These are phyloP conservation scores for Listronotus bonariensis DNA, from an alignment of 1,140 invertebrate species.

Conservation along the genomic window DNA sequence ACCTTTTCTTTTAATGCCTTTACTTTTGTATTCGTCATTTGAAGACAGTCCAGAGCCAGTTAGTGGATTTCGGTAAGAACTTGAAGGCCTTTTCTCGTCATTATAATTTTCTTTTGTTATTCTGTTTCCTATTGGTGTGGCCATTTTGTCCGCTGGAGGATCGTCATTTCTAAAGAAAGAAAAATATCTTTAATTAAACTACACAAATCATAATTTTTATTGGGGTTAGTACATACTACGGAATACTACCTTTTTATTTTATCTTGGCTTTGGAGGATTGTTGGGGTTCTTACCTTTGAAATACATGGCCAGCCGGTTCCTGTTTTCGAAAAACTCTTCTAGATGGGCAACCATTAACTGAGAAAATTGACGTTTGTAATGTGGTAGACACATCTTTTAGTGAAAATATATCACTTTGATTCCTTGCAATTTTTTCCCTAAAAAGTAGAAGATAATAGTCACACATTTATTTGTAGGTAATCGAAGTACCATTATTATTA, in stretches of 20 bases:
- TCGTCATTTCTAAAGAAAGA: conserved; percentile 23
- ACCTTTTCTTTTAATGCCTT: conserved; percentile 41
- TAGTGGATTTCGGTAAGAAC: conserved; percentile 45
- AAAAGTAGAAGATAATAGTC: too few species aligned
- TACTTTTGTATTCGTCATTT: conserved; percentile 47
- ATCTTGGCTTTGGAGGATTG: too few species aligned
- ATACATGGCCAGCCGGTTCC: conserved; percentile 39
- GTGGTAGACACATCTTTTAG: conserved; percentile 34
- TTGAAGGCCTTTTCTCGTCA: conserved; percentile 37
- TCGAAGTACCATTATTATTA: too few species aligned
- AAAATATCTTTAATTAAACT: not conserved
- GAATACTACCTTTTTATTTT: too few species aligned
- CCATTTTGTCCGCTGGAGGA: conserved; percentile 30
- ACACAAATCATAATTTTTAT: too few species aligned
- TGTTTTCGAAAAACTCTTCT: conserved; percentile 38
- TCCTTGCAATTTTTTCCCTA: conserved; percentile 35
- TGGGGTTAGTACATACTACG: too few species aligned
- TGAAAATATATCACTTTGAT: conserved; percentile 44
- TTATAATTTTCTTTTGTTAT: conserved; percentile 37
- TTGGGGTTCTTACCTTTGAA: conserved; percentile 35
- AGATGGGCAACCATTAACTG: conserved; percentile 38
- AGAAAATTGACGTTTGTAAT: conserved; percentile 35
- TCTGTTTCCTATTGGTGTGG: conserved; percentile 18
- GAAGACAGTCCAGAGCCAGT: conserved; percentile 48
- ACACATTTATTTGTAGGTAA: too few species aligned